These are phyloP conservation scores for Empis stercorea DNA, from an alignment of 2,888 invertebrate species.

Conservation along the genomic window DNA sequence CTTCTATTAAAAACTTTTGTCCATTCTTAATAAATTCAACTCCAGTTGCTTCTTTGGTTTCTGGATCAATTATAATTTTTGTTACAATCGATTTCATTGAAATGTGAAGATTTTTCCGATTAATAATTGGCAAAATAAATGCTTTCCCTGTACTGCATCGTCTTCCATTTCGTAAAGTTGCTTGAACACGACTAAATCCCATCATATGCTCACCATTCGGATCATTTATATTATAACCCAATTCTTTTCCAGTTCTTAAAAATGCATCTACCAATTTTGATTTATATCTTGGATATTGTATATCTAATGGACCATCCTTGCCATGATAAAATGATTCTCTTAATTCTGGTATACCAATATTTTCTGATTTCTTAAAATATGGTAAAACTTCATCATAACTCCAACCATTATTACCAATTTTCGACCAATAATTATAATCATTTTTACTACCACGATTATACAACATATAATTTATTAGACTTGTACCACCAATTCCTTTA, in stretches of 20 bases:
- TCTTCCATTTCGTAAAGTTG: slow-evolving; percentile 55
- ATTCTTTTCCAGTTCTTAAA: slow-evolving; percentile 49
- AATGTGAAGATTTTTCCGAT: slow-evolving; percentile 54
- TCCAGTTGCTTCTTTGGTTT: slow-evolving; percentile 46
- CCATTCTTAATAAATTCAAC: slow-evolving; percentile 56
- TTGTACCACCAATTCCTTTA: slow-evolving; percentile 69
- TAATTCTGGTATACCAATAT: slow-evolving; percentile 44
- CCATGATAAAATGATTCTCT: slow-evolving; percentile 54
- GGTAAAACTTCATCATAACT: slow-evolving; percentile 55
- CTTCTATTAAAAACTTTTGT: slow-evolving; percentile 39
- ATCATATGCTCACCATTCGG: slow-evolving; percentile 51
- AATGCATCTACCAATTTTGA: slow-evolving; percentile 52
- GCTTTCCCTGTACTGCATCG: slow-evolving; percentile 71
- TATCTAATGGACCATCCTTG: slow-evolving; percentile 51
- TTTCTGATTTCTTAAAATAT: slow-evolving; percentile 70
- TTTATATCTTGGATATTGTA: slow-evolving; percentile 50
- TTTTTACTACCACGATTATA: slow-evolving; percentile 69
- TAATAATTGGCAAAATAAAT: slow-evolving; percentile 53
- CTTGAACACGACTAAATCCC: slow-evolving; percentile 59
- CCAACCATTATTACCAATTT: slow-evolving; percentile 70
- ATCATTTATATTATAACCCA: slow-evolving; percentile 58
- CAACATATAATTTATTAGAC: slow-evolving; percentile 72
- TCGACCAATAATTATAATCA: slow-evolving; percentile 75
- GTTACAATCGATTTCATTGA: slow-evolving; percentile 55
- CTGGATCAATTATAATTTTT: slow-evolving; percentile 51